Base-by-base conservation (phyloP, 2,797 vertebrate species). In the Cichlasoma orientale region DNA sequence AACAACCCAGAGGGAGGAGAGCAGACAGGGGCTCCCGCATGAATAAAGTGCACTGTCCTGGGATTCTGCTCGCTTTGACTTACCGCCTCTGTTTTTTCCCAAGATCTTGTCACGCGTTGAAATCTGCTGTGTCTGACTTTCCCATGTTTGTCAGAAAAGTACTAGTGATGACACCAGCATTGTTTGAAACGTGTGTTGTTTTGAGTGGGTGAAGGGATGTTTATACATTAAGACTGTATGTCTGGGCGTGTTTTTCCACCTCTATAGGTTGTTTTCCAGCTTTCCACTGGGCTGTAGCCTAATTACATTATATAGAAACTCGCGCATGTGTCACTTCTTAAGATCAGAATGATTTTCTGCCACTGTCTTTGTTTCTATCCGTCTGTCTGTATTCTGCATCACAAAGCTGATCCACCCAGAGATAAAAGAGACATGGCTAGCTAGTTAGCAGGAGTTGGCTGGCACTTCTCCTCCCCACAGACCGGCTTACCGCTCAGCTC, bases 121-220 rank as follows among this genome's bases (percentile, higher is more conserved):
- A 84, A 94, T 93, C 91, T 89, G 94, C 91, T 84, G 90, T 4
- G 56, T 74, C 82, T 66, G 78, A 84, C 36, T 86, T 95, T 94
- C 93, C 89, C 88, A 82, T 74, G 75, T 89, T 88, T 88, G 53
- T 44, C 54, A 84, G 83, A 83, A 89, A 83, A 82, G 29, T 6
- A 7, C 57, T 53, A 75, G 31, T 89, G 85, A 85, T 85, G 83
- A 75, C 82, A 86, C 85, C 87, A 85, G 89, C 74, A 77, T 73
- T 86, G 79, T 90, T 79, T 77, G 9, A 66, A 68, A 54, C 74
- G 25, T 56, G 3, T 72, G 47, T 61, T 63, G 75, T 75, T 47
- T 25, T 53, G 27, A 70, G 56, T 57, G 50, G 18, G 50, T 69
- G 57, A 68, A 57, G 36, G 61, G 72, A 63, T 90, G 83, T 90